Evolutionary conservation across 2,797 vertebrate genomes (phyloP).

Genomic region (Eulemur rubriventer): DNA sequence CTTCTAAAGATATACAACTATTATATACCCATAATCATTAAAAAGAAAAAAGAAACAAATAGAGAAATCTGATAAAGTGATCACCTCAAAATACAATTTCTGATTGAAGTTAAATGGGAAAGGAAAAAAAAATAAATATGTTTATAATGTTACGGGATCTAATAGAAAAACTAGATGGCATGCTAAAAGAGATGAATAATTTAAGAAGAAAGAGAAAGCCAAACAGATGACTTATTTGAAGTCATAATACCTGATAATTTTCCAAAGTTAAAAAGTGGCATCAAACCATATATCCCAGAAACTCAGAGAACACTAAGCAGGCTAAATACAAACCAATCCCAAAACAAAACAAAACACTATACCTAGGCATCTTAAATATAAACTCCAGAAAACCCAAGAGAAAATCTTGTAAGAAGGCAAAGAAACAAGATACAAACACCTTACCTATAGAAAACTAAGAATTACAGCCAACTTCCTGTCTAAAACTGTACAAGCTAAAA

Average conservation of each 20-base stretch:
- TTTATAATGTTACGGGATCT: neutral
- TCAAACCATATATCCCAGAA: neutral
- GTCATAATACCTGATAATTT: neutral
- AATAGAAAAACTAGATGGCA: neutral
- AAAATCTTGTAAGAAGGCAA: neutral
- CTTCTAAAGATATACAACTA: too few species aligned
- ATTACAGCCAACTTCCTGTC: neutral
- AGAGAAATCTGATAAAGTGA: too few species aligned
- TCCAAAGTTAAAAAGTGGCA: neutral
- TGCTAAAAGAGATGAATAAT: neutral
- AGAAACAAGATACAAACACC: neutral
- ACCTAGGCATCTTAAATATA: neutral
- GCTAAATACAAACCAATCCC: neutral
- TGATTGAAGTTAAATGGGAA: too few species aligned
- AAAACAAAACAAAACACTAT: neutral
- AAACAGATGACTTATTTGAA: neutral
- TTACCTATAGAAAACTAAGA: neutral
- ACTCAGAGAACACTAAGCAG: neutral
- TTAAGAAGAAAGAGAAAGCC: neutral
- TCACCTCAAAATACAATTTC: too few species aligned
- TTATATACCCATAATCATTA: too few species aligned
- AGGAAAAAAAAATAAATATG: neutral
- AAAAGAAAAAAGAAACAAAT: too few species aligned
- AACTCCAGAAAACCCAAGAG: neutral
- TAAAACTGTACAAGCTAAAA: neutral